Evolutionary conservation across 2,797 vertebrate species (phyloP), one percentile per base, ranked within the genome.

Genomic region (Craterocephalus amniculus): DNA sequence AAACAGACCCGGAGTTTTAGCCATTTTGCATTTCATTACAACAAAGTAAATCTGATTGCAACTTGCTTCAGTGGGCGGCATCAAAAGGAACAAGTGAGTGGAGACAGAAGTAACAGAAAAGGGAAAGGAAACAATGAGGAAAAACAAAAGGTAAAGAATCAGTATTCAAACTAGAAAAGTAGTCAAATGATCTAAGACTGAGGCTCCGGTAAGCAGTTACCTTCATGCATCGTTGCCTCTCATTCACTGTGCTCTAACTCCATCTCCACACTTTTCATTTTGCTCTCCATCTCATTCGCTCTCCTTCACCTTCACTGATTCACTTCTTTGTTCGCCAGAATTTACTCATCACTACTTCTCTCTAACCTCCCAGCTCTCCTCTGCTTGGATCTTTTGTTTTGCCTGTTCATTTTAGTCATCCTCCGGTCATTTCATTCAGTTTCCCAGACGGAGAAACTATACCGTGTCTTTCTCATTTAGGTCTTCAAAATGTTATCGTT

Each of bases 251-350:
- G 20, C 36, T 38, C 65, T 58, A 66, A 31, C 43, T 6, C 69
- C 26, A 10, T 48, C 58, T 72, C 80, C 32, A 40, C 58, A 13
- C 54, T 76, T 75, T 86, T 83, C 79, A 88, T 86, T 84, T 72
- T 68, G 61, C 58, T 38, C 32, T 66, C 74, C 12, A 70, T 85
- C 68, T 79, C 68, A 89, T 85, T 87, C 80, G 52, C 60, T 78
- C 73, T 62, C 76, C 84, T 83, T 88, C 81, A 83, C 87, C 85
- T 81, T 58, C 63, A 40, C 64, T 57, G 52, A 76, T 81, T 71
- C 76, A 65, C 24, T 71, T 40, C 60, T 76, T 79, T 83, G 66
- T 84, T 84, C 62, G 18, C 7, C 24, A 56, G 74, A 62, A 70
- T 80, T 49, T 83, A 34, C 24, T 81, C 58, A 71, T 79, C 74